Evolutionary conservation across 2,113 vertebrate species (phyloP), one percentile per base, ranked within the genome.

Genomic region (Rhabdornis inornatus): DNA sequence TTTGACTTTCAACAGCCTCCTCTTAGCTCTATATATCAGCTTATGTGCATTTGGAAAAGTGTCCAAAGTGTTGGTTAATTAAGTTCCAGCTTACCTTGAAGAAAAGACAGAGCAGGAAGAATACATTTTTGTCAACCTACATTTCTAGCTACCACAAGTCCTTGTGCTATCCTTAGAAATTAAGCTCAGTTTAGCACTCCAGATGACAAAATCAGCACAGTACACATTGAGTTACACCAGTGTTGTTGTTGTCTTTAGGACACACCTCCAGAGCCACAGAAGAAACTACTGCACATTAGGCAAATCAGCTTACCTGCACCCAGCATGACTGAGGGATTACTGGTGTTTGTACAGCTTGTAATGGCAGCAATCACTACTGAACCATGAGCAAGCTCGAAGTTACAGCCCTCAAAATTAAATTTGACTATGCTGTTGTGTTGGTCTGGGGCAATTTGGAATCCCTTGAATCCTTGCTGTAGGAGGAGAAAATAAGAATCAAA

Each of bases 291-390:
- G 47, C 9, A 40, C 5, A 40, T 66, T 9, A 87, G 57, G 23
- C 22, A 59, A 68, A 90, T 10, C 53, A 33, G 75, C 97, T 97
- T 97, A 99, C 99, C 99, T 74, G 99, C 99, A 93, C 99, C 99
- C 2, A 99, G 89, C 99, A 99, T 99, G 92, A 99, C 99, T 4
- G 99, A 99, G 1, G 99, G 99, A 87, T 99, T 99, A 96, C 99
- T 99, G 87, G 99, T 99, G 97, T 99, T 99, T 65, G 99, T 99
- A 96, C 99, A 99, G 98, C 99, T 99, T 28, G 99, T 99, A 94
- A 99, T 99, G 60, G 99, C 99, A 25, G 99, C 99, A 19, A 99
- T 99, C 37, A 99, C 99, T 83, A 99, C 99, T 2, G 99, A 99
- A 49, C 99, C 99, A 15, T 99, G 99, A 79, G 97, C 60, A 40